Evolutionary conservation across 2,113 vertebrate genomes (phyloP), one percentile per base, ranked within the genome.

Genomic region (Hucho hucho): DNA sequence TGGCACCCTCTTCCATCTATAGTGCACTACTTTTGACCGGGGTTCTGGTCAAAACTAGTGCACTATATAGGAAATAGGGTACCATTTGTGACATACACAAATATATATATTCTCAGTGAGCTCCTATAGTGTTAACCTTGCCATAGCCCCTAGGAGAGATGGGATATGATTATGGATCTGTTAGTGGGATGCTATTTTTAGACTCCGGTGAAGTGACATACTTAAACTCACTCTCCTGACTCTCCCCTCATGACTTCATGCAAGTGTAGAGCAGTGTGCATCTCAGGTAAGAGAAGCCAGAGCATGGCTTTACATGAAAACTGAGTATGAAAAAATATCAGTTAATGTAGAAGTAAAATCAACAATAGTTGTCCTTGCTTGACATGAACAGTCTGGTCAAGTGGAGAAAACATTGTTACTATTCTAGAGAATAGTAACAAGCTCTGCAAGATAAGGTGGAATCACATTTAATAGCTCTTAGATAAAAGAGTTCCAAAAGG

Each of bases 151-250:
- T 84, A 85, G 76, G 83, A 79, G 75, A 87, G 86, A 89, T 79
- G 80, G 81, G 74, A 70, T 78, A 74, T 83, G 85, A 89, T 89
- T 83, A 84, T 70, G 74, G 82, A 82, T 77, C 78, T 87, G 83
- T 79, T 82, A 78, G 75, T 47, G 63, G 26, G 68, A 67, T 73
- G 77, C 88, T 90, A 89, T 89, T 90, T 89, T 88, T 86, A 89
- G 63, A 88, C 65, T 64, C 83, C 16, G 28, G 3, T 28, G 49
- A 75, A 22, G 3, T 72, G 69, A 75, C 64, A 79, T 61, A 65
- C 22, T 79, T 56, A 61, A 32, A 64, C 58, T 61, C 28, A 6
- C 26, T n/a, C 25, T n/a, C n/a, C 20, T 64, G 4, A 46, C 65
- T 68, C 70, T 66, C 63, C 14, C 4, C 70, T 84, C 77, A 80